These are phyloP conservation scores for Polyommatus icarus DNA, from an alignment of 2,888 invertebrate genomes.

Conservation along the genomic window DNA sequence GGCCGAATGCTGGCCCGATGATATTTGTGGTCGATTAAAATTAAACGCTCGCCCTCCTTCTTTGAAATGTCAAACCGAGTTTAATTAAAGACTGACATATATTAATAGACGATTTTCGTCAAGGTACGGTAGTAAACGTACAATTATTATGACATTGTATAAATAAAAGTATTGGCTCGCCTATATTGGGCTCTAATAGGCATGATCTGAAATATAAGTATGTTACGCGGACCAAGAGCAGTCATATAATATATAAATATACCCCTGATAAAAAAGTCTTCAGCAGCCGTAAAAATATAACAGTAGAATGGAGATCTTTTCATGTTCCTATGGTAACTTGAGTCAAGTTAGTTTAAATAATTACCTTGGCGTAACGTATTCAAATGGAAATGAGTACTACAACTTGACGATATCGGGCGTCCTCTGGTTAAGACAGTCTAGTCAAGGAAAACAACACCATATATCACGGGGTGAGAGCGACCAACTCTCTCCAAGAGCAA, in stretches of 20 bases:
- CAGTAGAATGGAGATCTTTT: no score
- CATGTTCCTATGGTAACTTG: no score
- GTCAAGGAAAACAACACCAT: slow-evolving; percentile 76
- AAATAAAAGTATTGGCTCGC: no score
- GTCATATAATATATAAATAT: no score
- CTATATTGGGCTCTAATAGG: no score
- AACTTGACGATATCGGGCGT: not conserved
- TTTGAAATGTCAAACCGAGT: slow-evolving; percentile 78
- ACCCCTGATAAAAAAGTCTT: no score
- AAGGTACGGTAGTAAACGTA: slow-evolving; percentile 7
- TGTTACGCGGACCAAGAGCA: no score
- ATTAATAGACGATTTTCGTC: slow-evolving; percentile 64
- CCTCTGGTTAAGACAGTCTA: not conserved
- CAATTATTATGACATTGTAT: not conserved
- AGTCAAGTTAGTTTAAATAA: no score
- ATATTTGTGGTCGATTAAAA: slow-evolving; percentile 79
- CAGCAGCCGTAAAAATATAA: no score
- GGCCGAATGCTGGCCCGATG: slow-evolving; percentile 72
- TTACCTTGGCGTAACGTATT: not conserved
- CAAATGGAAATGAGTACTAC: not conserved
- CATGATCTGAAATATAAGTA: no score
- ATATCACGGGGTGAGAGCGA: slow-evolving; percentile 70
- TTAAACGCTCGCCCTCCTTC: slow-evolving; percentile 77
- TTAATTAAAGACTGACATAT: slow-evolving; percentile 70
- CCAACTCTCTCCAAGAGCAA: slow-evolving; percentile 59